A percentile compares a stretch with the other conserved stretches of the same genome.
These are phyloP conservation scores for Rhynchomys soricoides DNA, from an alignment of 2,113 vertebrate genomes.

Conservation along the genomic window DNA sequence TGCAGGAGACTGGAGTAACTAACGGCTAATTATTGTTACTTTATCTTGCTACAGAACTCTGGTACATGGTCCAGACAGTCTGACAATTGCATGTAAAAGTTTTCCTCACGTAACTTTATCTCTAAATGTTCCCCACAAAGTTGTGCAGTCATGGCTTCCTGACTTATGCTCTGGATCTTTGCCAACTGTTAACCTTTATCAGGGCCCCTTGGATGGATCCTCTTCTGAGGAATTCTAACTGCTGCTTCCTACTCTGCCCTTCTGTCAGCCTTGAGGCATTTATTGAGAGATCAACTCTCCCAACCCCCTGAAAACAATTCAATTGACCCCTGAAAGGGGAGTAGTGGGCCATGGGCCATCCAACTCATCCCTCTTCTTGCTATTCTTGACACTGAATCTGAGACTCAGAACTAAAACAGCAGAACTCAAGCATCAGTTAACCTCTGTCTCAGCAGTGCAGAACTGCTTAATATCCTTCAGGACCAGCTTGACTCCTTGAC, in stretches of 20 bases:
- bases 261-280: neutral
- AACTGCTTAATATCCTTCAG: too few species aligned
- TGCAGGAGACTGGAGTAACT: neutral
- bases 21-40: neutral
- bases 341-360: neutral
- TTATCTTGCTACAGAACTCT: neutral
- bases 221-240: neutral
- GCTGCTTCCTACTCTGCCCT: neutral
- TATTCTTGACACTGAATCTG: neutral
- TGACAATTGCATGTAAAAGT: neutral
- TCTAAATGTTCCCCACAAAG: neutral
- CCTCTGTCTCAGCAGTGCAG: neutral
- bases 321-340: neutral
- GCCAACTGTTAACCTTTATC: neutral
- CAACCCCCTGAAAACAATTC: neutral
- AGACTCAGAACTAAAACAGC: neutral
- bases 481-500: too few species aligned
- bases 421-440: neutral
- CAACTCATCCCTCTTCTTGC: neutral
- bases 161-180: neutral
- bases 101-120: neutral
- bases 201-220: neutral
- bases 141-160: neutral
- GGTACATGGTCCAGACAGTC: neutral
- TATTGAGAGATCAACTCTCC: neutral